phyloP scores from a whole-genome alignment of 2,113 vertebrate species.

The Lasiurus cinereus region DNA sequence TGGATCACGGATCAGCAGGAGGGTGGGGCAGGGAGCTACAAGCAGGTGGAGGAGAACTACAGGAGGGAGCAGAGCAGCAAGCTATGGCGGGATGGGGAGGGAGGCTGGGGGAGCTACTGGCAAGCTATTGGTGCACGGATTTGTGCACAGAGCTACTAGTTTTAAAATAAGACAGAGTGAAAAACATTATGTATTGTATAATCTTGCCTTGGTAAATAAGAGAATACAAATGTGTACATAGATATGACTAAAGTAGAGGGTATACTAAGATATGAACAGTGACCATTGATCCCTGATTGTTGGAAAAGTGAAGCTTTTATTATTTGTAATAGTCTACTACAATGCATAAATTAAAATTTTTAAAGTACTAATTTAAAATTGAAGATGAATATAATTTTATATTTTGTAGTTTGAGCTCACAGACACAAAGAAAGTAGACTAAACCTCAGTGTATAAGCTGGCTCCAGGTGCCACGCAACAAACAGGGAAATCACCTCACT shows the following conservation, averaged over 20 bases:
- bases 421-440: neutral
- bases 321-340: neutral
- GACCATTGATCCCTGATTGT: neutral
- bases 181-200: neutral
- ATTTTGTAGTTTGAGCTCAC: conserved; percentile 4
- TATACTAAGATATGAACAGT: neutral
- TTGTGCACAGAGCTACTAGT: too few species aligned
- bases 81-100: too few species aligned
- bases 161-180: conserved; percentile 33
- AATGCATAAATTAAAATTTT: conserved; percentile 20
- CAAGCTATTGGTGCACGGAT: too few species aligned
- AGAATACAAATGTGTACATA: neutral
- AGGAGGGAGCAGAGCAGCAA: too few species aligned
- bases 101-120: too few species aligned
- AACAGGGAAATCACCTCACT: neutral
- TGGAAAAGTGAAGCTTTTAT: neutral
- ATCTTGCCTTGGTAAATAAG: conserved; percentile 25
- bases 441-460: neutral
- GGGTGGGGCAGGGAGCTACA: too few species aligned
- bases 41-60: too few species aligned
- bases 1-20: too few species aligned
- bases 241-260: neutral
- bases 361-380: conserved; percentile 45
- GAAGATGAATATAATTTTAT: neutral
- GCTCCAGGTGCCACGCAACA: conserved; percentile 1